phyloP scores from a whole-genome alignment of 1,140 invertebrate genomes.

The Tribolium madens region DNA sequence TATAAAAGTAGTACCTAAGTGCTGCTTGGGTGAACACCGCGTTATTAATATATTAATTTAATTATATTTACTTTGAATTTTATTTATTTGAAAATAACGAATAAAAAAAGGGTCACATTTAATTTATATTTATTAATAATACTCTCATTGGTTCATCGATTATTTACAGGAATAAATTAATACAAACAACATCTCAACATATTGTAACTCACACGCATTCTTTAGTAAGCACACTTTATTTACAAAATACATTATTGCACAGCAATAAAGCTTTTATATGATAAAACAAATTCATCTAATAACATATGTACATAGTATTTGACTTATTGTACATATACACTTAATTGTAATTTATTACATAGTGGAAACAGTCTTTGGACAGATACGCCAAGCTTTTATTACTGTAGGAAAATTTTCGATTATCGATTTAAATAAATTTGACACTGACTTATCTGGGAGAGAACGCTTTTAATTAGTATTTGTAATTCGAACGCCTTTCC shows the following conservation, averaged over 20 bases:
- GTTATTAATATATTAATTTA: too few species aligned
- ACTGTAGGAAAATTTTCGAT: conserved; percentile 15
- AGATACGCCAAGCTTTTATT: conserved; percentile 38
- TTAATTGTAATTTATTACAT: conserved; percentile 16
- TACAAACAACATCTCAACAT: conserved; percentile 37
- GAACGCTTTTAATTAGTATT: conserved; percentile 26
- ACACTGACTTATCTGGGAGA: conserved; percentile 28
- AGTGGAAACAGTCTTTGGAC: conserved; percentile 28
- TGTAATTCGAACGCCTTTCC: conserved; percentile 27
- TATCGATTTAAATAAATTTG: conserved; percentile 38
- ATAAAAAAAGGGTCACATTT: conserved; percentile 10
- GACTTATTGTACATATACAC: conserved; percentile 28
- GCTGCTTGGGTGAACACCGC: too few species aligned
- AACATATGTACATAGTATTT: conserved; percentile 25
- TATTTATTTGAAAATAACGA: too few species aligned
- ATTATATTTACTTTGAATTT: too few species aligned
- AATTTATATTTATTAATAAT: conserved; percentile 46
- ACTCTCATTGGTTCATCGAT: conserved; percentile 44
- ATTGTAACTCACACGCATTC: conserved; percentile 40
- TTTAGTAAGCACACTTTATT: conserved; percentile 41
- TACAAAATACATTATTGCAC: conserved; percentile 51
- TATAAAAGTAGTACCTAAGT: too few species aligned
- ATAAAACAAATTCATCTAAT: conserved; percentile 34
- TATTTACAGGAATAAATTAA: conserved; percentile 42
- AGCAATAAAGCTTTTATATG: conserved; percentile 50